phyloP scores from a whole-genome alignment of 2,113 vertebrate species.

The Oxyruncus cristatus region DNA sequence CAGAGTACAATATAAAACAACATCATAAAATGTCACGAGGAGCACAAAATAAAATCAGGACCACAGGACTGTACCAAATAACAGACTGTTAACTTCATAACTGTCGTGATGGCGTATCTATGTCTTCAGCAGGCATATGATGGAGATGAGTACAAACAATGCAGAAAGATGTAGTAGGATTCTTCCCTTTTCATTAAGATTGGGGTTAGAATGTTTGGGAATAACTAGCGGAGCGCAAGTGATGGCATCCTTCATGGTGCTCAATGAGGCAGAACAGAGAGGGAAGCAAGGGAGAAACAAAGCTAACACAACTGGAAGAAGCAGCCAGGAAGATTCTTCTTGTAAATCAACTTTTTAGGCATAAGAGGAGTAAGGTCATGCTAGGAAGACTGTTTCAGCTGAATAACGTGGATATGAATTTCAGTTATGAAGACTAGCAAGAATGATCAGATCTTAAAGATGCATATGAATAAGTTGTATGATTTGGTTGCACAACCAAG shows the following conservation, averaged over 20 bases:
- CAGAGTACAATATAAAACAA: background rate
- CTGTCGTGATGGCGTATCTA: background rate
- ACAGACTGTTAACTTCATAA: background rate
- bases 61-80: background rate
- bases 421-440: background rate
- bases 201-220: background rate
- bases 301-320: background rate
- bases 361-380: background rate
- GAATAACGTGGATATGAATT: background rate
- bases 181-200: background rate
- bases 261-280: background rate
- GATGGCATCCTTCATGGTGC: background rate
- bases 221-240: background rate
- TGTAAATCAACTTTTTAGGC: background rate
- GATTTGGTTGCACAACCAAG: background rate
- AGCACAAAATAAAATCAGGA: background rate
- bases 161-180: background rate
- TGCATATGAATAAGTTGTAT: background rate
- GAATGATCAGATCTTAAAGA: background rate
- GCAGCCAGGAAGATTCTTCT: background rate
- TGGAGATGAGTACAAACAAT: background rate
- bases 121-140: background rate
- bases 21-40: accelerated
- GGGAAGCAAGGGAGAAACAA: background rate
- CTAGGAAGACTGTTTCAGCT: background rate